phyloP scores from a whole-genome alignment of 1,140 invertebrate species.

The Sarcophaga bullata region DNA sequence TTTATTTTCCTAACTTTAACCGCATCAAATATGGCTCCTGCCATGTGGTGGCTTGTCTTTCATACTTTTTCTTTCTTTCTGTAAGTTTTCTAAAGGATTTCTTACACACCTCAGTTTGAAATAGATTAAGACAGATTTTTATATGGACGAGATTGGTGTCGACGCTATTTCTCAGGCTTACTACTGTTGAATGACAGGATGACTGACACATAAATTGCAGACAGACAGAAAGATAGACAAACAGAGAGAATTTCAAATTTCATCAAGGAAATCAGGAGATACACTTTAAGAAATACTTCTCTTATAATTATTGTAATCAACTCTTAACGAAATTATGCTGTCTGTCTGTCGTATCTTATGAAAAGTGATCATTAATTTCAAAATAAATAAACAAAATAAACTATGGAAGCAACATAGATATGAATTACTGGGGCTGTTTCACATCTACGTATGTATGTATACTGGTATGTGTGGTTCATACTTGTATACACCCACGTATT shows the following conservation, averaged over 20 bases:
- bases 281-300: background rate
- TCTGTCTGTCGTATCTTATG: background rate
- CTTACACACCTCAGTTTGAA: conserved; percentile 3
- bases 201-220: background rate
- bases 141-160: background rate
- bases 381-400: background rate
- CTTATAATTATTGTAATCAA: background rate
- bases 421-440: too few relatives aligned
- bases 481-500: background rate
- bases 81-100: background rate
- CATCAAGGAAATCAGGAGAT: background rate
- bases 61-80: background rate
- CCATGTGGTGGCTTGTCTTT: background rate
- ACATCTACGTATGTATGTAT: background rate
- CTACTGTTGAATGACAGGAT: background rate
- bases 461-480: background rate
- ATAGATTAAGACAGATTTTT: background rate
- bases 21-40: background rate
- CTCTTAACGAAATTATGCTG: conserved; percentile 8
- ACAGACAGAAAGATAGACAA: too few relatives aligned
- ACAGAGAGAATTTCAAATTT: conserved; percentile 4
- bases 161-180: background rate
- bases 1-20: conserved; percentile 6
- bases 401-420: too few relatives aligned
- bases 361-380: background rate